Conservation (phyloP, 37 sponge, comb jelly and placozoan genomes). For the Geodia barretti region DNA sequence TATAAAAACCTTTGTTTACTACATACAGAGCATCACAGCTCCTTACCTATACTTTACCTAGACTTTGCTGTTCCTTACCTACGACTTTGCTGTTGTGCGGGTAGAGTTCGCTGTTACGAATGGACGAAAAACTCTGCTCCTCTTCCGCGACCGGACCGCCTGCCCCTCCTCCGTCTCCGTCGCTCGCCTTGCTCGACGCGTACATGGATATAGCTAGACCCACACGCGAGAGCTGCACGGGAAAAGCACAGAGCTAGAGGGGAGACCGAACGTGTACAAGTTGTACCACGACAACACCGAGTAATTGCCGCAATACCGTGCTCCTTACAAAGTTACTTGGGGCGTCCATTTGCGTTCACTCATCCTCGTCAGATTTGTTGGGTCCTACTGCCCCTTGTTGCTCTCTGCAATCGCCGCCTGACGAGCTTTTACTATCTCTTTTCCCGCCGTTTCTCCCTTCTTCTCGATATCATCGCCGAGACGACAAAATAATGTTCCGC, state of each 20-base stretch:
- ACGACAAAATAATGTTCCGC: neutral
- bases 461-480: neutral
- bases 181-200: neutral
- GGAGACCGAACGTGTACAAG: neutral
- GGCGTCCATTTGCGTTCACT: neutral
- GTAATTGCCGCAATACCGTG: neutral
- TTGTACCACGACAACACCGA: neutral
- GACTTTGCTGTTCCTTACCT: constrained; percentile 43
- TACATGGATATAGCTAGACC: neutral
- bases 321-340: neutral
- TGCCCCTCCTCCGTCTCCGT: neutral
- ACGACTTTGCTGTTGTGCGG: constrained; percentile 23
- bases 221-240: neutral
- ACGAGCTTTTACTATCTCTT: neutral
- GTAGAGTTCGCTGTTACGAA: constrained; percentile 40
- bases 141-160: neutral
- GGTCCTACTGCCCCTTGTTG: constrained; percentile 1
- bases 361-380: neutral
- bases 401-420: neutral
- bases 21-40: too few species aligned
- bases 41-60: too few species aligned
- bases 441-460: neutral
- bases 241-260: neutral
- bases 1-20: too few species aligned
- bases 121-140: constrained; percentile 27